A percentile compares a stretch with the other conserved stretches of the same genome.
Conservation (phyloP, 2,888 invertebrate species). For the Trissonchulus sp. region DNA sequence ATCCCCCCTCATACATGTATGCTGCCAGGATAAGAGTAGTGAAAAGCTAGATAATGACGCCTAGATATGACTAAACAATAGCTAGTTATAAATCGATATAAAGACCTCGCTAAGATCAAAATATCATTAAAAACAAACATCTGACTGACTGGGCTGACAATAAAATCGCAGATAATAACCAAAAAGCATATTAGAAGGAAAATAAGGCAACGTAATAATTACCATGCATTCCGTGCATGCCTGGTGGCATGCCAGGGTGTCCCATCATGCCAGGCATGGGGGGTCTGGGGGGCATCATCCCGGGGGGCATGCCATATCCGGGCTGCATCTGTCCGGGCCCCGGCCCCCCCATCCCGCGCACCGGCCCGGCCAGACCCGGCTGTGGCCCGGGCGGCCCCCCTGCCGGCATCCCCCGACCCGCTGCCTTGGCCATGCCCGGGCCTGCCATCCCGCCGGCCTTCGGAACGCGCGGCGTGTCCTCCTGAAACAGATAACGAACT, state of each 20-base stretch:
- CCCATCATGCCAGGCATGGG: constrained; percentile 28
- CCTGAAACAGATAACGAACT: constrained; percentile 55
- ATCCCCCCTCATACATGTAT: no score
- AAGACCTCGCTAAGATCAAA: no score
- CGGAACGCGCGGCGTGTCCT: constrained; percentile 88
- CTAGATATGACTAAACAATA: no score
- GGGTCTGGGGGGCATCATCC: constrained; percentile 29
- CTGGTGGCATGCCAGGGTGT: constrained; percentile 20
- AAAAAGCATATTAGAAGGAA: no score
- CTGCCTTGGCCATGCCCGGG: constrained; percentile 83
- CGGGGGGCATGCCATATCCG: constrained; percentile 40
- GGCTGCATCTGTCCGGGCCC: constrained; percentile 92
- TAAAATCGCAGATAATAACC: no score
- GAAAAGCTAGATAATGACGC: no score
- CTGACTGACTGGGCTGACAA: no score
- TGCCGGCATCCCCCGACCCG: constrained; percentile 82
- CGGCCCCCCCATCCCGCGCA: constrained; percentile 94
- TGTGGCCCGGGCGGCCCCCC: constrained; percentile 55
- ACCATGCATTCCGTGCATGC: no score
- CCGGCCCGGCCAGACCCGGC: constrained; percentile 65
- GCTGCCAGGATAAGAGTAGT: no score
- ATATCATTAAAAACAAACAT: no score
- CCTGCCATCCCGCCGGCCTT: constrained; percentile 67
- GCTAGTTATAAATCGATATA: no score
- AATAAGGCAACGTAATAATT: no score